Evolutionary conservation across 2,113 vertebrate species (phyloP).

Genomic region (Boleophthalmus pectinirostris): DNA sequence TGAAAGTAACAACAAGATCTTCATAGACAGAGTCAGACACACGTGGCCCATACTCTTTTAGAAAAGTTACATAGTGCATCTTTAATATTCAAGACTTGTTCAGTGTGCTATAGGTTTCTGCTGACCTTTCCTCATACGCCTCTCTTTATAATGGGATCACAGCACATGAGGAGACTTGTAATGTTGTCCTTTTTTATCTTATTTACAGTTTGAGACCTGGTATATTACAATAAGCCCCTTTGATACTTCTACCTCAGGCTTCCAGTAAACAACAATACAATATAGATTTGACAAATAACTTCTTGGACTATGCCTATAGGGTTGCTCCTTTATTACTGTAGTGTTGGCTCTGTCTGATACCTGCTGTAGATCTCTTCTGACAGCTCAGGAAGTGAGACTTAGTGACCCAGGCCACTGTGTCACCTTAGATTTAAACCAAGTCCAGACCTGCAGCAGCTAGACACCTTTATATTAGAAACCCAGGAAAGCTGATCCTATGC

Average conservation of each 20-base stretch:
- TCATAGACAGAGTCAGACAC: background rate
- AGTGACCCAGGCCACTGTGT: conserved; percentile 33
- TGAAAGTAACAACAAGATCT: background rate
- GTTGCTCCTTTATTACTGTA: background rate
- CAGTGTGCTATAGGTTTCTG: background rate
- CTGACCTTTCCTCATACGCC: background rate
- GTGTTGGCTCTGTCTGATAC: background rate
- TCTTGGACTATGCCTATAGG: background rate
- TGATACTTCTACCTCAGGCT: conserved; percentile 21
- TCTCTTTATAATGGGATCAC: conserved; percentile 18
- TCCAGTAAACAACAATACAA: conserved; percentile 30
- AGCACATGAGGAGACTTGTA: conserved; percentile 3
- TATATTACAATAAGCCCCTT: conserved; percentile 33
- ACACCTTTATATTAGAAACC: conserved; percentile 2
- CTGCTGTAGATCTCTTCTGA: conserved; percentile 36
- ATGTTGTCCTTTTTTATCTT: background rate
- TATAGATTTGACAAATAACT: conserved; percentile 16
- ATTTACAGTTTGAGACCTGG: conserved; percentile 24
- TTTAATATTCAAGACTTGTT: background rate
- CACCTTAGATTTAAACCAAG: conserved; percentile 23
- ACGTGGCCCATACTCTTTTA: too few relatives aligned
- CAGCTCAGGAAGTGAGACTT: conserved; percentile 28
- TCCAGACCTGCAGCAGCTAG: conserved; percentile 4
- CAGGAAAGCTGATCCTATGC: background rate
- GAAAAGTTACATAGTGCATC: background rate